Conservation (phyloP, 37 sponge, comb jelly and placozoan species). For the Beroe ovata region DNA sequence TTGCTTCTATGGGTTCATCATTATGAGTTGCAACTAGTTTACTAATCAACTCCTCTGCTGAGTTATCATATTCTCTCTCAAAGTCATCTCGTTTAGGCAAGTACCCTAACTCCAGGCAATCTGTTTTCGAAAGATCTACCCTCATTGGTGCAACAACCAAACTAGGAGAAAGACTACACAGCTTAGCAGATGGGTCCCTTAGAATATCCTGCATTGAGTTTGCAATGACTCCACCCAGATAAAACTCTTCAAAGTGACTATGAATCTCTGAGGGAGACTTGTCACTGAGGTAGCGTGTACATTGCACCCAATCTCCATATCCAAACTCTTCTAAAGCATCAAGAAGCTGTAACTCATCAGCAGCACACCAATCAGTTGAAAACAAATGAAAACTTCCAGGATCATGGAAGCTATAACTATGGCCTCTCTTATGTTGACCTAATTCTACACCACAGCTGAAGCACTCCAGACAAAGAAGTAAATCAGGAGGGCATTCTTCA, state of each 20-base stretch:
- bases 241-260: slow-evolving; percentile 66
- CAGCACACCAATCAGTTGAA: slow-evolving; percentile 58
- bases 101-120: slow-evolving; percentile 26
- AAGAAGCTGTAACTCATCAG: slow-evolving; percentile 55
- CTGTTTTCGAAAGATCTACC: slow-evolving; percentile 7
- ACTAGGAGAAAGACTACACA: not conserved
- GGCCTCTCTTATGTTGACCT: slow-evolving; percentile 19
- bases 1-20: slow-evolving; percentile 64
- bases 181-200: not conserved
- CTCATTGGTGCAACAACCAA: not conserved
- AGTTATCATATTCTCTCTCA: slow-evolving; percentile 50
- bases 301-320: slow-evolving; percentile 53
- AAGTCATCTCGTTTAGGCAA: slow-evolving; percentile 60
- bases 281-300: slow-evolving; percentile 1
- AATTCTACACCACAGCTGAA: slow-evolving; percentile 57
- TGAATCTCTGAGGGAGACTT: slow-evolving; percentile 5
- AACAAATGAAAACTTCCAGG: slow-evolving; percentile 48
- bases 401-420: slow-evolving; percentile 40
- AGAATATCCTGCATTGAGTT: not conserved
- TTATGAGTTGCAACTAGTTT: slow-evolving; percentile 62
- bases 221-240: slow-evolving; percentile 25
- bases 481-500: slow-evolving; percentile 10
- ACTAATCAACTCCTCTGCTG: slow-evolving; percentile 58
- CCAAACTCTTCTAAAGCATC: slow-evolving; percentile 49
- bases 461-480: slow-evolving; percentile 50